These are phyloP conservation scores for Pygoscelis antarcticus DNA, from an alignment of 2,113 vertebrate genomes.

Conservation along the genomic window DNA sequence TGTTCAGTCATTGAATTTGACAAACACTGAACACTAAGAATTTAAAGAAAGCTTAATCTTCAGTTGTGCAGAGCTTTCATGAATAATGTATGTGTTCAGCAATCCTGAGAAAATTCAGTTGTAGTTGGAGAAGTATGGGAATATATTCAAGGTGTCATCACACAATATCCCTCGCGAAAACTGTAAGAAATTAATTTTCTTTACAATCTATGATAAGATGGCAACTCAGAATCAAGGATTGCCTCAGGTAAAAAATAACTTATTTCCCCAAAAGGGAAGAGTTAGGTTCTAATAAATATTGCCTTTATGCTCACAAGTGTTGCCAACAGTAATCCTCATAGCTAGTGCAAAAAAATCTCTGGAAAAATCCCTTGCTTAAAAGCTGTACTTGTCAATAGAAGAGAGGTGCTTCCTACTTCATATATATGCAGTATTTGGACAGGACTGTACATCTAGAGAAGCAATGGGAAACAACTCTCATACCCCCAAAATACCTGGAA, in stretches of 20 bases:
- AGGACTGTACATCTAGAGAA: background rate
- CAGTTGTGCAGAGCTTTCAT: background rate
- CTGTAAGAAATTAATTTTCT: constrained; percentile 10
- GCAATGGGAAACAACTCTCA: background rate
- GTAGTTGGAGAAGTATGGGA: background rate
- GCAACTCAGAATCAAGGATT: background rate
- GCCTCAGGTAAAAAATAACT: background rate
- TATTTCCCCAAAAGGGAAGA: background rate
- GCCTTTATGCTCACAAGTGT: background rate
- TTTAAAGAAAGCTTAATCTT: background rate
- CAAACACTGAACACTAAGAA: background rate
- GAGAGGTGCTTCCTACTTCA: background rate
- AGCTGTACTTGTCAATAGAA: background rate
- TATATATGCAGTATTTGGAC: background rate
- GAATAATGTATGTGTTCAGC: background rate
- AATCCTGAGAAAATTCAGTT: background rate
- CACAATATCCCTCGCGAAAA: background rate
- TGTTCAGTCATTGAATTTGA: background rate
- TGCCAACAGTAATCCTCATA: background rate
- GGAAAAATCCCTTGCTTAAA: background rate
- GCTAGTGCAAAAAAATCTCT: background rate
- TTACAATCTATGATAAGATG: background rate
- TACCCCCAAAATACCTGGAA: background rate
- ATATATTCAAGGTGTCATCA: background rate
- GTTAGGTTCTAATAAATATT: background rate